Conservation (phyloP, 1,140 invertebrate genomes). For the Melanaphis sacchari region DNA sequence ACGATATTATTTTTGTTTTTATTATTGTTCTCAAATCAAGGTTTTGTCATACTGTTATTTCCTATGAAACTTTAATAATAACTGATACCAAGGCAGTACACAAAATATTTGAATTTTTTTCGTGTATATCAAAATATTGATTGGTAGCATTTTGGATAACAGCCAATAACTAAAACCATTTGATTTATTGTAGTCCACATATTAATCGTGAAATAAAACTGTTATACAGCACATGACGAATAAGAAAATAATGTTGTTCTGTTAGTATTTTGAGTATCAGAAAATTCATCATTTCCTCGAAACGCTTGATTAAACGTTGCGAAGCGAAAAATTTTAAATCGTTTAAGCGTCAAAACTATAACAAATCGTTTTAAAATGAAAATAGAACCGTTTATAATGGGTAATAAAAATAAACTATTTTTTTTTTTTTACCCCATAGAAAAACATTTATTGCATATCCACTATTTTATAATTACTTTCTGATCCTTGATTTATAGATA, state of each 20-base stretch:
- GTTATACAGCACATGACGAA: neutral
- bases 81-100: neutral
- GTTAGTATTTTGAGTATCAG: neutral
- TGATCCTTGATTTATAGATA: neutral
- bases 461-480: neutral
- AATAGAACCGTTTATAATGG: constrained; percentile 18
- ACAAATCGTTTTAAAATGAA: neutral
- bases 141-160: neutral
- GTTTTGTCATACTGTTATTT: neutral
- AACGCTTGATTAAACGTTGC: neutral
- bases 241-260: neutral
- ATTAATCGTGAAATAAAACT: neutral
- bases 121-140: neutral
- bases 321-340: neutral
- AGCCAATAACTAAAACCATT: constrained; percentile 38
- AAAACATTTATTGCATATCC: neutral
- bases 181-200: constrained; percentile 1
- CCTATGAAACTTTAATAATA: neutral
- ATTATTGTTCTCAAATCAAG: neutral
- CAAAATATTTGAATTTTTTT: constrained; percentile 11
- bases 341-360: neutral
- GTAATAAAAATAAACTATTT: neutral
- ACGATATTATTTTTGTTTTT: neutral
- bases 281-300: neutral
- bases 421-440: neutral